These are phyloP conservation scores for Tylochromis polylepis DNA, from an alignment of 2,113 vertebrate species.

Conservation along the genomic window DNA sequence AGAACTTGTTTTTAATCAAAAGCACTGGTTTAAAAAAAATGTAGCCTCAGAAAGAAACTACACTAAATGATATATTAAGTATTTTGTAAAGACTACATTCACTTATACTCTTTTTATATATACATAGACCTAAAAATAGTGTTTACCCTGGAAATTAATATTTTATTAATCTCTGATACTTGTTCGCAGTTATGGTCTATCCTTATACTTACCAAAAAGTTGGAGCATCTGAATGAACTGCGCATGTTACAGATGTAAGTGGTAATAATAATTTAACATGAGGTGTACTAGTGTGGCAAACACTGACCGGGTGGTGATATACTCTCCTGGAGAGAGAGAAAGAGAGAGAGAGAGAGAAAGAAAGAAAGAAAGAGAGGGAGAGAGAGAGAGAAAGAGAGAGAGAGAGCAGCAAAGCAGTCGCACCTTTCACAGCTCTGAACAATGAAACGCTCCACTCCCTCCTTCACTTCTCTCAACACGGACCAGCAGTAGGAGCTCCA, in stretches of 20 bases:
- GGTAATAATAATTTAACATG: fast-evolving
- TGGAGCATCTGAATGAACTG: background rate
- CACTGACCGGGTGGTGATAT: background rate
- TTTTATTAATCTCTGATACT: background rate
- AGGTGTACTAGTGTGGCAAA: background rate
- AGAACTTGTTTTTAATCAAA: background rate
- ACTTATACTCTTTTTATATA: background rate
- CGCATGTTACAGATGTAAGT: background rate
- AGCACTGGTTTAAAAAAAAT: background rate
- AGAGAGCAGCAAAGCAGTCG: background rate
- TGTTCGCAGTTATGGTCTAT: background rate
- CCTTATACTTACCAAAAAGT: background rate
- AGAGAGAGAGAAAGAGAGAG: background rate
- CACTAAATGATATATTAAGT: background rate
- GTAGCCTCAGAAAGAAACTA: fast-evolving
- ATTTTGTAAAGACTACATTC: background rate
- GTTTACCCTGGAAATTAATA: background rate
- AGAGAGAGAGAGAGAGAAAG: background rate
- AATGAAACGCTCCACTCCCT: background rate
- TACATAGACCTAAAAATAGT: background rate
- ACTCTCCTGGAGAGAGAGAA: background rate
- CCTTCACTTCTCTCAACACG: background rate
- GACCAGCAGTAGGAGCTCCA: background rate
- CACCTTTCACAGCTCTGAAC: constrained; percentile 22
- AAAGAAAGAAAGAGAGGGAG: background rate